Evolutionary conservation across 2,797 vertebrate genomes (phyloP).

Genomic region (Oceanodroma leucorhoa): DNA sequence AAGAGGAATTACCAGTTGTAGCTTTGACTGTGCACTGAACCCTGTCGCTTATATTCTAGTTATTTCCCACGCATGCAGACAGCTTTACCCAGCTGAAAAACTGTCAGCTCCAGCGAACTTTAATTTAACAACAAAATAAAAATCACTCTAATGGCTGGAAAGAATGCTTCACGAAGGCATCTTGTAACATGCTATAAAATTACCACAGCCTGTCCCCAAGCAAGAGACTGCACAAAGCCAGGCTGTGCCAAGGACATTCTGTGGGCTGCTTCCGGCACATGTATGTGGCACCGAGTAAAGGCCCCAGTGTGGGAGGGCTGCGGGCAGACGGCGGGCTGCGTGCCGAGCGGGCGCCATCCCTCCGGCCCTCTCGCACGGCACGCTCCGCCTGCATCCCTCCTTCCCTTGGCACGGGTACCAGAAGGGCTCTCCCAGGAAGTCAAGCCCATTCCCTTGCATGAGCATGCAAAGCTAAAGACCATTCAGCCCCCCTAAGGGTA

Average conservation of each 20-base stretch:
- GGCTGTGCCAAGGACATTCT: conserved; percentile 53
- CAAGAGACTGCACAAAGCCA: background rate
- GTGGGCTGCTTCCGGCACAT: background rate
- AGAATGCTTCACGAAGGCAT: conserved; percentile 32
- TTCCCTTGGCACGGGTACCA: background rate
- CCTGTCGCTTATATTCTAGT: background rate
- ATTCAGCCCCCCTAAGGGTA: too few relatives aligned
- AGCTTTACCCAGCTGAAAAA: background rate
- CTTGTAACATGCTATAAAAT: background rate
- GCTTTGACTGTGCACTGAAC: background rate
- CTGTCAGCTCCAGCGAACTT: background rate
- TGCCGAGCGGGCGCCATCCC: background rate
- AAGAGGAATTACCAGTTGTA: background rate
- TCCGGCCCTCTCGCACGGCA: fast-evolving
- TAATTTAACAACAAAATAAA: conserved; percentile 11
- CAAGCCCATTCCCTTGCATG: background rate
- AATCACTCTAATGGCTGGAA: conserved; percentile 34
- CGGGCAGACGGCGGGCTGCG: fast-evolving
- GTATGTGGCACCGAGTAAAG: background rate
- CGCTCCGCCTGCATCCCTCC: background rate
- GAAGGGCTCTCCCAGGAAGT: background rate
- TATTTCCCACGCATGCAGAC: background rate
- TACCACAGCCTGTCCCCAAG: conserved; percentile 18
- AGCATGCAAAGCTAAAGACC: background rate
- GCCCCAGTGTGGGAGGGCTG: background rate